Base-by-base conservation (phyloP, 2,113 vertebrate species). In the Semnornis frantzii region DNA sequence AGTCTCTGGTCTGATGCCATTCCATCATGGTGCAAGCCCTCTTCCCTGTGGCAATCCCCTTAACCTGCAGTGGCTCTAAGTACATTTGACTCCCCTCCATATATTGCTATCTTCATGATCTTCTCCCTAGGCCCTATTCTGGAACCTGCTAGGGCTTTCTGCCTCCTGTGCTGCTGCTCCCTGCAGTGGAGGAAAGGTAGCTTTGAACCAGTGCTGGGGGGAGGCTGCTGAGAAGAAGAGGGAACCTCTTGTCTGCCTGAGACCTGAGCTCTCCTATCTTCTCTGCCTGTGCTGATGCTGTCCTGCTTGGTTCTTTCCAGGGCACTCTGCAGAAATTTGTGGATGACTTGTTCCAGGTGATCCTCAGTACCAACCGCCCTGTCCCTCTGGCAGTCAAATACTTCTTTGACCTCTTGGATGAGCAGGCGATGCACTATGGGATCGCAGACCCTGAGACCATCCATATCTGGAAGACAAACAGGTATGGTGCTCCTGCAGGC, bases 391-490 rank as follows among this genome's bases (percentile, higher is more conserved):
- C 99, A 8, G 98, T 99, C 69, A 99, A 99, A 91, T 99, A 99
- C 90, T 99, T 99, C 96, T 99, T 99, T 50, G 99, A 99, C 95
- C 97, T 99, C 78, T 96, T 99, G 91, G 99, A 99, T 34, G 99
- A 99, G 89, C 99, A 99, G 94, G 99, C 99, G 1, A 85, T 96
- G 39, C 98, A 98, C 71, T 98, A 99, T 1, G 98, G 98, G 75
- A 99, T 99, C 16, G 88, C 97, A 0, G 99, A 99, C 97, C 97
- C 98, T 1, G 99, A 99, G 95, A 99, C 99, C 3, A 99, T 99
- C 89, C 99, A 99, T 77, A 99, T 99, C 83, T 99, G 99, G 99
- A 99, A 99, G 97, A 99, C 99, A 87, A 99, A 99, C 98, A 99
- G 99, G 99, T 99, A 82, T 2, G 13, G 6, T 23, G 44, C 4